Conservation (phyloP, 2,888 invertebrate species). For the Dysmachus trigonus region DNA sequence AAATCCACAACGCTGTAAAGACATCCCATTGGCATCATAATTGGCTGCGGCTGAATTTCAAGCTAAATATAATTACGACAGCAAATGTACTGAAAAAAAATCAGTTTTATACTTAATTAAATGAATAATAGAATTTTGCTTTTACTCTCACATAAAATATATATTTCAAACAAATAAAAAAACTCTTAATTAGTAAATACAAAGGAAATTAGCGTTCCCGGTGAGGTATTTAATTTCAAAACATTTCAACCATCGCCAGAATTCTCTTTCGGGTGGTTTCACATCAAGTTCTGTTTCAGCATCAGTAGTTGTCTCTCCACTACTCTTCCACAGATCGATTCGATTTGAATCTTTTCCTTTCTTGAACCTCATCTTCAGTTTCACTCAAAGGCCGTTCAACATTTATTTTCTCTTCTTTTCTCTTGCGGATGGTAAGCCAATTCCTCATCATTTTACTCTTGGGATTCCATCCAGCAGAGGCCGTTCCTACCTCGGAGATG, state of each 20-base stretch:
- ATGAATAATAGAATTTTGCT: background rate
- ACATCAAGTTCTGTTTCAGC: background rate
- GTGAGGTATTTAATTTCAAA: too few species aligned
- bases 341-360: background rate
- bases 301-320: constrained; percentile 3
- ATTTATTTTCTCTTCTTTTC: constrained; percentile 46
- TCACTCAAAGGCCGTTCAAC: background rate
- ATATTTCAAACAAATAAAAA: background rate
- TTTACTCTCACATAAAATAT: background rate
- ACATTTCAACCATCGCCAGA: too few species aligned
- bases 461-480: background rate
- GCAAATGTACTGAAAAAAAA: too few species aligned
- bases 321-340: background rate
- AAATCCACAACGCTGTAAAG: too few species aligned
- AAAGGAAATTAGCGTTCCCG: background rate
- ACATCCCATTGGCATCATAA: too few species aligned
- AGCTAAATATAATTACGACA: too few species aligned
- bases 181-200: background rate
- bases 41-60: too few species aligned
- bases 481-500: constrained; percentile 51
- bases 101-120: too few species aligned
- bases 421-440: constrained; percentile 56
- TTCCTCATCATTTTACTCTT: constrained; percentile 57
- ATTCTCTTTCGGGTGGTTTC: background rate
- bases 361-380: background rate